Evolutionary conservation across 2,888 invertebrate species (phyloP).

Genomic region (Halocaridina rubra): DNA sequence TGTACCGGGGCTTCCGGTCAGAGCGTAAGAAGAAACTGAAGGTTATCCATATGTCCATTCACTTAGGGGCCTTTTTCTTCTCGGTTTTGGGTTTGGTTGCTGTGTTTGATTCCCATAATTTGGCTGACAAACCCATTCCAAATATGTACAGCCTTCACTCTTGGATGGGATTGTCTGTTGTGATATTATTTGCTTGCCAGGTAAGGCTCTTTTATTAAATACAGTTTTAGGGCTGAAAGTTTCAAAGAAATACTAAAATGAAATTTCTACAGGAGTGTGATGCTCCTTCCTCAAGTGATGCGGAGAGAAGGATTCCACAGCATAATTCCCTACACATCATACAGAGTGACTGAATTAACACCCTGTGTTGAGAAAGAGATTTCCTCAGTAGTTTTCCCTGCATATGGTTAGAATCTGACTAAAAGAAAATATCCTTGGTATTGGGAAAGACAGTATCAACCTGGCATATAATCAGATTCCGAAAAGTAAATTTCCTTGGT

Average conservation of each 20-base stretch:
- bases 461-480: no score
- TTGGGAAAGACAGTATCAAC: no score
- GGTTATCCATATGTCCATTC: constrained; percentile 78
- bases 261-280: background rate
- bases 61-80: constrained; percentile 77
- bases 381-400: no score
- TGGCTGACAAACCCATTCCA: constrained; percentile 70
- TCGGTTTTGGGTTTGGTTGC: constrained; percentile 80
- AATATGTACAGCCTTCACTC: constrained; percentile 84
- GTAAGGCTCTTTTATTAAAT: constrained; percentile 68
- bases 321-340: background rate
- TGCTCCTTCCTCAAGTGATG: background rate
- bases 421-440: no score
- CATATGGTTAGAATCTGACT: no score
- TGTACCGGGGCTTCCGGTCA: constrained; percentile 82
- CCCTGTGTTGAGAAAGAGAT: no score
- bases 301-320: background rate
- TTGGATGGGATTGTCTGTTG: constrained; percentile 82
- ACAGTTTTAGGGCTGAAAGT: no score
- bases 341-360: background rate
- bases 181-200: constrained; percentile 80
- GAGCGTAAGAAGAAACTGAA: constrained; percentile 81
- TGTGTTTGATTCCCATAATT: constrained; percentile 85
- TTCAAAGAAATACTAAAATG: background rate
- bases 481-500: no score